Evolutionary conservation across 2,113 vertebrate genomes (phyloP).

Genomic region (Dasyurus viverrinus): DNA sequence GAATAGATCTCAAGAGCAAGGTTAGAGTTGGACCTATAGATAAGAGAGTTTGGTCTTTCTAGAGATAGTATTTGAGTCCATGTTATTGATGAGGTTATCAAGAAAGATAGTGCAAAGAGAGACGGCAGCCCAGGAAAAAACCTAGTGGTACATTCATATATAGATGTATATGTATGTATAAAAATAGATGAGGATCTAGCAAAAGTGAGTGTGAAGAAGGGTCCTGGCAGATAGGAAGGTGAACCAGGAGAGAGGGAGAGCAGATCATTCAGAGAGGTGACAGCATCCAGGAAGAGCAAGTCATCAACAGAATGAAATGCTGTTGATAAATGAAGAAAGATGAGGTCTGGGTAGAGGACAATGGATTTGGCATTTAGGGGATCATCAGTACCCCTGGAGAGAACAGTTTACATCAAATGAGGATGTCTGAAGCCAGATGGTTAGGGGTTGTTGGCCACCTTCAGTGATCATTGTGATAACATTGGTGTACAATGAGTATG

Average conservation of each 20-base stretch:
- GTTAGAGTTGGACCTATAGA: not conserved
- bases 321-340: not conserved
- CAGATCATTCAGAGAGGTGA: not conserved
- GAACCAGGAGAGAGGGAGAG: not conserved
- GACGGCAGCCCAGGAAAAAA: not conserved
- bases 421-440: not conserved
- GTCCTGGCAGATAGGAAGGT: not conserved
- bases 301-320: not conserved
- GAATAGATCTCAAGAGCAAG: not conserved
- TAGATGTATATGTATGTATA: not conserved
- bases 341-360: not conserved
- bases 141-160: not conserved
- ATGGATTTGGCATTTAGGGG: not conserved
- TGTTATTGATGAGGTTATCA: not conserved
- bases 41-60: not conserved
- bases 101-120: not conserved
- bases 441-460: not conserved
- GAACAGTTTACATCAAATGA: not conserved
- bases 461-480: not conserved
- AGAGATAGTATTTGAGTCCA: not conserved
- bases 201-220: not conserved
- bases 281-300: not conserved
- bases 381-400: not conserved
- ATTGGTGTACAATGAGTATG: not conserved
- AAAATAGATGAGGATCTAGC: not conserved